These are phyloP conservation scores for Cydia splendana DNA, from an alignment of 1,140 invertebrate genomes.

Conservation along the genomic window DNA sequence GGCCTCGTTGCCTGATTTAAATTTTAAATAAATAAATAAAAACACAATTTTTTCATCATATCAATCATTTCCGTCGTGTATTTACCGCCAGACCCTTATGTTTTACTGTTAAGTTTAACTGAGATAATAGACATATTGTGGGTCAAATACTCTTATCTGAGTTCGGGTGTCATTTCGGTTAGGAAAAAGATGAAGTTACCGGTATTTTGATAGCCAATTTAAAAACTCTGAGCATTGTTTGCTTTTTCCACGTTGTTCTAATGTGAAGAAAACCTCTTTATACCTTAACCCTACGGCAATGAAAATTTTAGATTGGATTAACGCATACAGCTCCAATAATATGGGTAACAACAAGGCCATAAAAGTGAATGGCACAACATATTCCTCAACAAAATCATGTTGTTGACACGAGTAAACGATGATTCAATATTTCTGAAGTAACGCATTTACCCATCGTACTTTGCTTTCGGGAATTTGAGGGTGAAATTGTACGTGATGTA, in stretches of 20 bases:
- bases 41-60: too few species aligned
- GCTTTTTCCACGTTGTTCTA: too few species aligned
- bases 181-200: not conserved
- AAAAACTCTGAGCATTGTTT: not conserved
- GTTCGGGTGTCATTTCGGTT: too few species aligned
- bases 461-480: slow-evolving; percentile 27
- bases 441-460: slow-evolving; percentile 26
- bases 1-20: too few species aligned
- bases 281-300: not conserved
- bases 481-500: slow-evolving; percentile 26
- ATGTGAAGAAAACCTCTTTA: not conserved
- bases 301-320: slow-evolving; percentile 19
- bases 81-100: too few species aligned
- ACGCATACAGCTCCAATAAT: not conserved
- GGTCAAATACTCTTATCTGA: too few species aligned
- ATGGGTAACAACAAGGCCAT: not conserved
- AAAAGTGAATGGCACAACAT: slow-evolving; percentile 20
- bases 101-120: too few species aligned
- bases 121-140: too few species aligned
- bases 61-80: too few species aligned
- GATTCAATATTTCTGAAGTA: slow-evolving; percentile 31
- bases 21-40: too few species aligned
- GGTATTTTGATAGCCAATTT: too few species aligned
- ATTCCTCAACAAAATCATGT: slow-evolving; percentile 23
- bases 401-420: slow-evolving; percentile 23